Evolutionary conservation across 2,797 vertebrate genomes (phyloP).

Genomic region (Myotis planiceps): DNA sequence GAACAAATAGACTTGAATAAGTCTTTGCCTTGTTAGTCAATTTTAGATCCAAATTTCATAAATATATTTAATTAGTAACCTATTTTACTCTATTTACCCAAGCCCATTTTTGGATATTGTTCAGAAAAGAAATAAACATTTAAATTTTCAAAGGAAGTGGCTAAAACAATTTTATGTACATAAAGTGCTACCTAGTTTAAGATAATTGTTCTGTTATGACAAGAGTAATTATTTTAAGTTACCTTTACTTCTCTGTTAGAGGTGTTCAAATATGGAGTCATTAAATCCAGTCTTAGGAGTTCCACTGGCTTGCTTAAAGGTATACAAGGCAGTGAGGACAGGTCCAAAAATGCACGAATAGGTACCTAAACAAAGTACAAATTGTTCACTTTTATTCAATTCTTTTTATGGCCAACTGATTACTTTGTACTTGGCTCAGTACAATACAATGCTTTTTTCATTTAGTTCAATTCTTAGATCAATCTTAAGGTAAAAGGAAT

Average conservation of each 20-base stretch:
- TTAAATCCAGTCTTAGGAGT: slow-evolving; percentile 94
- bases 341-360: slow-evolving; percentile 96
- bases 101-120: neutral
- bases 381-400: neutral
- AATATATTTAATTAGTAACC: neutral
- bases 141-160: slow-evolving; percentile 15
- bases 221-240: neutral
- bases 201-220: neutral
- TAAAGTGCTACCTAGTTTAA: neutral
- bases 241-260: slow-evolving; percentile 94
- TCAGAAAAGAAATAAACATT: slow-evolving; percentile 39
- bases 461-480: neutral
- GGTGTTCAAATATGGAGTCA: slow-evolving; percentile 92
- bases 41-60: slow-evolving; percentile 22
- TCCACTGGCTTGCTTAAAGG: slow-evolving; percentile 93
- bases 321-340: slow-evolving; percentile 92
- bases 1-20: neutral
- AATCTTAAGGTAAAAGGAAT: neutral
- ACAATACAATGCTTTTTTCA: neutral
- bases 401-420: neutral
- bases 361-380: slow-evolving; percentile 90
- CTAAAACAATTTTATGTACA: neutral
- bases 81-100: slow-evolving; percentile 24
- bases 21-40: slow-evolving; percentile 13
- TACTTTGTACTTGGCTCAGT: neutral